Evolutionary conservation across 2,888 invertebrate species (phyloP), one percentile per base, ranked within the genome.

Genomic region (Anticlea derivata): DNA sequence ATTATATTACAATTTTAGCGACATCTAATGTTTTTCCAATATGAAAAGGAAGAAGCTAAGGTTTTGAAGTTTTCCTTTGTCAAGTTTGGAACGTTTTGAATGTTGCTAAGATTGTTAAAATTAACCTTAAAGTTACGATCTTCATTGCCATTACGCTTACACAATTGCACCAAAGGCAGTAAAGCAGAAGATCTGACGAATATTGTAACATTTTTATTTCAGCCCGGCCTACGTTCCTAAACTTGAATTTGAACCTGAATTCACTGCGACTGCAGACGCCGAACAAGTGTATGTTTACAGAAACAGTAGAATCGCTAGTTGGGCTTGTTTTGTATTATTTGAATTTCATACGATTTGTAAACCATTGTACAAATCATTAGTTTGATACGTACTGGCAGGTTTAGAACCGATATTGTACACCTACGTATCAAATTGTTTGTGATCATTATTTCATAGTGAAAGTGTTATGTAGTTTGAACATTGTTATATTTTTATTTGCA

Each of bases 151-250:
- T n/a, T n/a, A n/a, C n/a, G n/a, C n/a, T n/a, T n/a, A n/a, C n/a
- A n/a, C n/a, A n/a, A n/a, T n/a, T n/a, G n/a, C n/a, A n/a, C n/a
- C n/a, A n/a, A n/a, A n/a, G 24, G 23, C 29, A 7, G 12, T 23
- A 33, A 40, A 56, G 59, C 60, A 63, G 48, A 70, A 55, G 68
- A 78, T 44, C 67, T 85, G 69, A 82, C 70, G 63, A 65, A 65
- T 60, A 62, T 52, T 65, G 73, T 75, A 74, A 79, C 66, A 64
- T 88, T 85, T 90, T 76, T 86, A 91, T 95, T 95, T 93, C 98
- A 98, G 98, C 98, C 91, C 96, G 98, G 80, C 98, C 98, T 84
- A 98, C 98, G 88, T 98, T 98, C 94, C 95, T 98, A 92, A 98
- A 98, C 94, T 96, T 98, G 93, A 97, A 96, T 93, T 93, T 97